Conservation (phyloP, 2,797 vertebrate species). For the Sebastes variabilis region DNA sequence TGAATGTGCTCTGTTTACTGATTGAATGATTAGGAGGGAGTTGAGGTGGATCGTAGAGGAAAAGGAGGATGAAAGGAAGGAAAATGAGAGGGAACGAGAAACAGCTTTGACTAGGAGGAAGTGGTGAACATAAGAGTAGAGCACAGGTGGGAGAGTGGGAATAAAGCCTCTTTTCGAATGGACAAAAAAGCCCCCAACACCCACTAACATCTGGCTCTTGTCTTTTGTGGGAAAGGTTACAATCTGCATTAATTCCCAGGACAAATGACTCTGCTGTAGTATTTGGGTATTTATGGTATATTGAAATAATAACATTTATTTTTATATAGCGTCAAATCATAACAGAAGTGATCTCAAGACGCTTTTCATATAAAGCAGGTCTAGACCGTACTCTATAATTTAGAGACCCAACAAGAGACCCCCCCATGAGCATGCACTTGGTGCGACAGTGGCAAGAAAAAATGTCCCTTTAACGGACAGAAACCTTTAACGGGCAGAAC, state of each 20-base stretch:
- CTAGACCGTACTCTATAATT: too few relatives aligned
- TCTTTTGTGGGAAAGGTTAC: neutral
- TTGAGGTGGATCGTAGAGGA: neutral
- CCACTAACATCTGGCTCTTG: neutral
- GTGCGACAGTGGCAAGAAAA: too few relatives aligned
- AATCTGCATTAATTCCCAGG: neutral
- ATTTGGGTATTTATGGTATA: neutral
- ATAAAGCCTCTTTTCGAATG: neutral
- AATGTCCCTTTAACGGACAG: too few relatives aligned
- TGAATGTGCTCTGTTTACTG: constrained; percentile 14
- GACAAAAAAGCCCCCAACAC: neutral
- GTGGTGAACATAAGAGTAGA: neutral
- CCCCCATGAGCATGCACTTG: too few relatives aligned
- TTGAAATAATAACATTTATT: too few relatives aligned
- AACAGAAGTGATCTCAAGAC: too few relatives aligned
- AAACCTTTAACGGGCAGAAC: too few relatives aligned
- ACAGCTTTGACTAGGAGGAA: neutral
- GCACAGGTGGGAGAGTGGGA: neutral
- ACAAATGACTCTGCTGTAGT: neutral
- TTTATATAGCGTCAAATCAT: too few relatives aligned
- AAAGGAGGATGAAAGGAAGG: neutral
- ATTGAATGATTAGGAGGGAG: constrained; percentile 11
- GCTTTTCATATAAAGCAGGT: too few relatives aligned
- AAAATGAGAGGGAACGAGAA: neutral
- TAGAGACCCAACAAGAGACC: too few relatives aligned